These are phyloP conservation scores for Apotomis betuletana DNA, from an alignment of 2,888 invertebrate species.

Conservation along the genomic window DNA sequence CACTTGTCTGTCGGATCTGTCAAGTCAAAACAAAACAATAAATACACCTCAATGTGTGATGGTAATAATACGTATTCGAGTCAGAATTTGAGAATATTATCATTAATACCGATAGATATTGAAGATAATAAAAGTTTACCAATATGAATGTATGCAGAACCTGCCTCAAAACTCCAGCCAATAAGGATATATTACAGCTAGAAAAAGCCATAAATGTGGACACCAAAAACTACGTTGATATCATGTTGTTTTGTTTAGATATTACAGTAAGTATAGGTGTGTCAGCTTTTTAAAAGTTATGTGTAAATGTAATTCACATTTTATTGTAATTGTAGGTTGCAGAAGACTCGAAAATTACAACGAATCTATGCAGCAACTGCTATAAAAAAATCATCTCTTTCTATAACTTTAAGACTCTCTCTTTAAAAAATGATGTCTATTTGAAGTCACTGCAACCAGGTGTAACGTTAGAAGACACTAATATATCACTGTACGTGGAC, in stretches of 20 bases:
- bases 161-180: conserved; percentile 56
- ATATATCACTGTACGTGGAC: conserved; percentile 47
- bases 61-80: too few species aligned
- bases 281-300: too few species aligned
- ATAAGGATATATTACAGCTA: conserved; percentile 58
- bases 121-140: too few species aligned
- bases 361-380: conserved; percentile 68
- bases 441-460: conserved; percentile 50
- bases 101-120: too few species aligned
- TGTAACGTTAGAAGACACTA: conserved; percentile 38
- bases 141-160: conserved; percentile 61
- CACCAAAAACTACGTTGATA: conserved; percentile 53
- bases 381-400: conserved; percentile 62
- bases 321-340: conserved; percentile 53
- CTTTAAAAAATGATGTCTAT: conserved; percentile 62
- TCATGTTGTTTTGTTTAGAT: conserved; percentile 66
- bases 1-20: too few species aligned
- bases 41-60: too few species aligned
- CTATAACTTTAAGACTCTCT: conserved; percentile 66
- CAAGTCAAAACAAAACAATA: too few species aligned
- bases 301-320: not conserved
- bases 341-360: conserved; percentile 54
- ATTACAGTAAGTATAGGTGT: conserved; percentile 59
- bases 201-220: conserved; percentile 48
- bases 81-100: too few species aligned